A percentile compares a stretch with the other conserved stretches of the same genome.
phyloP scores from a whole-genome alignment of 2,888 invertebrate species.

The Cataglyphis altisquamis region DNA sequence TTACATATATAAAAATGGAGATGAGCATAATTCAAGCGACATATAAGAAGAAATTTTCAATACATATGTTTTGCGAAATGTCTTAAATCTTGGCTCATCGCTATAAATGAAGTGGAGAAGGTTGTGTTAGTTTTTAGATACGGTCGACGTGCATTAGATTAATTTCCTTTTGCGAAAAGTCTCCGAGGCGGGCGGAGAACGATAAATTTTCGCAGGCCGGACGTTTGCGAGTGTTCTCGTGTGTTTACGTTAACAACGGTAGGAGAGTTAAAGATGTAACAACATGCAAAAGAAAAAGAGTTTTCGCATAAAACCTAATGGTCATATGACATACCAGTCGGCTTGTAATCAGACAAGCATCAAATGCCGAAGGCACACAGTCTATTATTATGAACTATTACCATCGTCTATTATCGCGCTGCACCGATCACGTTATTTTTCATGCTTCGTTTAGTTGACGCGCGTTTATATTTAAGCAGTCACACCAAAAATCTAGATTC shows the following conservation, averaged over 20 bases:
- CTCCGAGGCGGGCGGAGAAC: constrained; percentile 4
- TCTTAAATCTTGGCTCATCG: not conserved
- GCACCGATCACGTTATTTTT: not conserved
- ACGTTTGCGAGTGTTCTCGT: constrained; percentile 31
- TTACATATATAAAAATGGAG: not conserved
- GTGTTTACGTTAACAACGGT: not conserved
- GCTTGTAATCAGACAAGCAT: constrained; percentile 48
- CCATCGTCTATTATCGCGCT: constrained; percentile 1
- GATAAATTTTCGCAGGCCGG: constrained; percentile 48
- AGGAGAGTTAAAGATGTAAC: constrained; percentile 28
- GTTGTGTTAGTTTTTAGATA: not conserved
- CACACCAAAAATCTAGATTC: not conserved
- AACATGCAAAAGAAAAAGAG: constrained; percentile 45
- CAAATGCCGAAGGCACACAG: constrained; percentile 29
- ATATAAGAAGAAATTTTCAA: not conserved
- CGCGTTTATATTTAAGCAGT: not conserved
- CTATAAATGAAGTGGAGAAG: not conserved
- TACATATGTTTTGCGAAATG: not conserved
- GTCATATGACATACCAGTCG: constrained; percentile 30
- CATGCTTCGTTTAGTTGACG: not conserved
- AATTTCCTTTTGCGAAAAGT: constrained; percentile 10
- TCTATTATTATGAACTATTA: constrained; percentile 50
- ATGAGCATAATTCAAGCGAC: not conserved
- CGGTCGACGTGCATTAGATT: constrained; percentile 9
- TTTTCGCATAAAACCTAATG: constrained; percentile 38